Conservation (phyloP, 1,140 invertebrate genomes). For the Ceratina australensis region DNA sequence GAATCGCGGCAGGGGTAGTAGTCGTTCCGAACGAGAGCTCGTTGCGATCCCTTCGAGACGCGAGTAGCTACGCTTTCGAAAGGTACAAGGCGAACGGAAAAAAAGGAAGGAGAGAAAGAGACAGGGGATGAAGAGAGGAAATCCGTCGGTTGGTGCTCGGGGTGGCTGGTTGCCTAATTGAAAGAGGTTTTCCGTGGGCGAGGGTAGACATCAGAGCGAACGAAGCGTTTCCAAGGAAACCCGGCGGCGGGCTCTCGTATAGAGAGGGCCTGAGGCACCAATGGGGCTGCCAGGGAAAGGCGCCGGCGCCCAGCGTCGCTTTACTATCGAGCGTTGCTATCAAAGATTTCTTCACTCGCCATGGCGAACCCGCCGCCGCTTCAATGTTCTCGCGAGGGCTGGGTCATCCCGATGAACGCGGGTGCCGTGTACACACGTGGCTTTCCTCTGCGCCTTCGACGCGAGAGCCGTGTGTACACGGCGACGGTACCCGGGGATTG, state of each 20-base stretch:
- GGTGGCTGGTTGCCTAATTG: constrained; percentile 69
- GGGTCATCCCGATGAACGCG: constrained; percentile 5
- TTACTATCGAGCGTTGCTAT: constrained; percentile 77
- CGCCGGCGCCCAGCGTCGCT: constrained; percentile 72
- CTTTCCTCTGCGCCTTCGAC: background rate
- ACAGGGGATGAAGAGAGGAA: constrained; percentile 35
- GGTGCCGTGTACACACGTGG: constrained; percentile 20
- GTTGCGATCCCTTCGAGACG: constrained; percentile 11
- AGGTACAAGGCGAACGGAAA: background rate
- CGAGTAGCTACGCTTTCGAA: constrained; percentile 24
- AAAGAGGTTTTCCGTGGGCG: constrained; percentile 70
- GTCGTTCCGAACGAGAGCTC: constrained; percentile 28
- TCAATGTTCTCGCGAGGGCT: constrained; percentile 46
- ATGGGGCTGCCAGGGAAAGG: constrained; percentile 65
- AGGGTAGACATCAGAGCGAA: constrained; percentile 70
- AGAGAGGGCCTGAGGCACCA: constrained; percentile 65
- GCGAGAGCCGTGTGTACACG: background rate
- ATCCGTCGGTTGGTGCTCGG: constrained; percentile 35
- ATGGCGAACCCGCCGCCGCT: constrained; percentile 62
- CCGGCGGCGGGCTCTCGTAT: constrained; percentile 64
- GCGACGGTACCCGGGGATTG: too few species aligned
- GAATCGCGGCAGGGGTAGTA: background rate
- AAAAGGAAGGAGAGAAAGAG: background rate
- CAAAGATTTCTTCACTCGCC: constrained; percentile 74
- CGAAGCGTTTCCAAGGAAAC: constrained; percentile 78